Conservation (phyloP, 1,140 invertebrate species). For the Heliconius hermathena region DNA sequence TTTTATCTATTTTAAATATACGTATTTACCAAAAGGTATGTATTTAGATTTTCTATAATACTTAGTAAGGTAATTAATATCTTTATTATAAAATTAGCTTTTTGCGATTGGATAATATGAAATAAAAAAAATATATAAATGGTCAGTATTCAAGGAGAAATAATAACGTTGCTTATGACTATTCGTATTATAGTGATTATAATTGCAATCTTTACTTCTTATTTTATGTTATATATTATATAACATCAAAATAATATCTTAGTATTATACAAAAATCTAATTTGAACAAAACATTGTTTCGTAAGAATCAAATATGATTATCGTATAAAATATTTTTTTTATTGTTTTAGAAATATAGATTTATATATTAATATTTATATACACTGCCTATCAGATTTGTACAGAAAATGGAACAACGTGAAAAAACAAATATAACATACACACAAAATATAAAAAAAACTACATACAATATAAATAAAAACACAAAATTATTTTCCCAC, state of each 20-base stretch:
- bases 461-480: neutral
- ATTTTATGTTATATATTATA: neutral
- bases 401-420: neutral
- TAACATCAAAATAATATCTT: neutral
- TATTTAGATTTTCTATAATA: no score
- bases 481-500: slow-evolving; percentile 15
- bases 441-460: neutral
- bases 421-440: neutral
- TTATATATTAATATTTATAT: no score
- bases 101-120: no score
- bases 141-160: no score
- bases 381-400: no score
- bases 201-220: neutral
- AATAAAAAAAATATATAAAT: no score
- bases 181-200: neutral
- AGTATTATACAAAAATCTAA: neutral
- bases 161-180: neutral
- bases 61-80: no score
- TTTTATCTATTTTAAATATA: neutral
- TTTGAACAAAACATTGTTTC: neutral
- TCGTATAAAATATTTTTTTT: no score
- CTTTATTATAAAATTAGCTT: no score
- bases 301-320: no score
- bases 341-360: no score
- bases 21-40: no score